These are phyloP conservation scores for Ibycter americanus DNA, from an alignment of 2,797 vertebrate species.

Conservation along the genomic window DNA sequence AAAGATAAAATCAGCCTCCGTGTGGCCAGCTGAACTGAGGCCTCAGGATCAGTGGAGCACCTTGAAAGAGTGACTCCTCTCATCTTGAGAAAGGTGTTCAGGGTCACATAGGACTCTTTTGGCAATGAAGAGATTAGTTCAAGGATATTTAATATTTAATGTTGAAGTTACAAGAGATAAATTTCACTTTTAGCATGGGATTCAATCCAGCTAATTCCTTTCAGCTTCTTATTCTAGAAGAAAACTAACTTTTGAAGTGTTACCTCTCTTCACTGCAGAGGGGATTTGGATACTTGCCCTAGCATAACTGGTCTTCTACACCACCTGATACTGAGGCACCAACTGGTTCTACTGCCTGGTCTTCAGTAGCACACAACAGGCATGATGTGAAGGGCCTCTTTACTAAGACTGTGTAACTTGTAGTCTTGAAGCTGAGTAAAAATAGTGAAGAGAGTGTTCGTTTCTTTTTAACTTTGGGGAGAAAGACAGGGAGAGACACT, in stretches of 20 bases:
- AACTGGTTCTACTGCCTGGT: neutral
- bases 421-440: neutral
- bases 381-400: neutral
- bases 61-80: neutral
- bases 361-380: neutral
- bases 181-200: neutral
- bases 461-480: neutral
- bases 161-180: neutral
- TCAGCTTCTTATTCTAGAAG: neutral
- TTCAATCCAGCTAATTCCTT: neutral
- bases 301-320: neutral
- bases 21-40: neutral
- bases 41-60: neutral
- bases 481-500: neutral
- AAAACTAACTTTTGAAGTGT: neutral
- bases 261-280: neutral
- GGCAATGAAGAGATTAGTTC: neutral
- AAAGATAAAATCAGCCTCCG: neutral
- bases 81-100: neutral
- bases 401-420: neutral
- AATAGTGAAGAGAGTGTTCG: neutral
- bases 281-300: neutral
- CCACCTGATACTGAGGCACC: neutral
- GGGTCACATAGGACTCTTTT: neutral
- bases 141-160: neutral